A percentile compares a stretch with the other conserved stretches of the same genome.
Evolutionary conservation across 2,888 invertebrate species (phyloP).

Genomic region (Trypoxylon attenuatum): DNA sequence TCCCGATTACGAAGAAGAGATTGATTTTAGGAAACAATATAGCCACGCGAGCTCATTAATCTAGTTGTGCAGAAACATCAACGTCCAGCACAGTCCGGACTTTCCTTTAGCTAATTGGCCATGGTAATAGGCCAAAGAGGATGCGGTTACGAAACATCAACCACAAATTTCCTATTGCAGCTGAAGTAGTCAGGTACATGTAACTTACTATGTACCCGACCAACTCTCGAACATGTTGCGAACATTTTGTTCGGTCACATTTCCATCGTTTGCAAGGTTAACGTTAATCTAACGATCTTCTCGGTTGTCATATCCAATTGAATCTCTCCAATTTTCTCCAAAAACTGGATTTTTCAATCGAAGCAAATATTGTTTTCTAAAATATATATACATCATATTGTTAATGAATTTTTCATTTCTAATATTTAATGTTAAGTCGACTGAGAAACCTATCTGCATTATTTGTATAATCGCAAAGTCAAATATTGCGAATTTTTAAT

Average conservation of each 20-base stretch:
- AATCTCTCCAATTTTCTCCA: slow-evolving; percentile 7
- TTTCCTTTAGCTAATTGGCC: slow-evolving; percentile 1
- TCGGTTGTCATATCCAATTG: background rate
- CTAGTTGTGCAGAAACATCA: background rate
- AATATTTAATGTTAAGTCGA: too few species aligned
- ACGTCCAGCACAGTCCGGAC: background rate
- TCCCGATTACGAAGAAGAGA: too few species aligned
- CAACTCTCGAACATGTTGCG: background rate
- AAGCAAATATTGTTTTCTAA: too few species aligned
- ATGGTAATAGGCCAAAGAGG: background rate
- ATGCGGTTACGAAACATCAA: slow-evolving; percentile 3
- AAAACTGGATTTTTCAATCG: background rate
- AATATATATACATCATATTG: too few species aligned
- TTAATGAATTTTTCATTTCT: too few species aligned
- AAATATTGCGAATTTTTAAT: too few species aligned
- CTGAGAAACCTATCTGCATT: too few species aligned
- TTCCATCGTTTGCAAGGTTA: slow-evolving; percentile 12
- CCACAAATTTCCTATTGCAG: background rate
- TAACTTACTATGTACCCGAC: background rate
- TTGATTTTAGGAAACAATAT: too few species aligned
- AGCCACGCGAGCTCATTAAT: background rate
- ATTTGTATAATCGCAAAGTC: too few species aligned
- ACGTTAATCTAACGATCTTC: slow-evolving; percentile 14
- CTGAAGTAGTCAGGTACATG: background rate
- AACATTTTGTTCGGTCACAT: slow-evolving; percentile 1